Percentiles rank a stretch among this genome's conserved stretches.
Evolutionary conservation across 2,797 vertebrate species (phyloP).

Genomic region (Phoxinus dragarum): DNA sequence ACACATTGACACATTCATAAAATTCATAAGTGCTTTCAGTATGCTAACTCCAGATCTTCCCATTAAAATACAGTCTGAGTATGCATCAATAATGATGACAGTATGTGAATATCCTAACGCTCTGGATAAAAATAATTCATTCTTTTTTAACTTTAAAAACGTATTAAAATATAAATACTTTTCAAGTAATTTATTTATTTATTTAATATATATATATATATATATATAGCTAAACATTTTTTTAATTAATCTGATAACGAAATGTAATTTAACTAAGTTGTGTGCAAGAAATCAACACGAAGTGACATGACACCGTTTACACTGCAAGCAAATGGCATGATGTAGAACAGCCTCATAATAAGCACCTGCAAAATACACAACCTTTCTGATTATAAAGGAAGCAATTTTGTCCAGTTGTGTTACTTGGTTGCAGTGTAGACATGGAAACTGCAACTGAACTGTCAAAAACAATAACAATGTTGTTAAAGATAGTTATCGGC

Average conservation of each 20-base stretch:
- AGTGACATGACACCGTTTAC: too few species aligned
- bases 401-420: not conserved
- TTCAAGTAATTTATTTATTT: too few species aligned
- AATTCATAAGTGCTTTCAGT: not conserved
- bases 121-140: not conserved
- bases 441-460: not conserved
- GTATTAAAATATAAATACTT: too few species aligned
- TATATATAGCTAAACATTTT: too few species aligned
- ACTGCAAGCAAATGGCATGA: not conserved
- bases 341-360: not conserved
- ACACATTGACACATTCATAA: not conserved
- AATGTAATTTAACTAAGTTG: too few species aligned
- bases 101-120: not conserved
- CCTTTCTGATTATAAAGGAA: not conserved
- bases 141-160: too few species aligned
- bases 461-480: slow-evolving; percentile 5
- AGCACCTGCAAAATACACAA: not conserved
- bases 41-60: not conserved
- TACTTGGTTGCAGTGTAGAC: not conserved
- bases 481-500: not conserved
- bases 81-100: not conserved
- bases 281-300: too few species aligned
- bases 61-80: not conserved
- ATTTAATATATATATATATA: too few species aligned
- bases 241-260: too few species aligned